phyloP scores from a whole-genome alignment of 2,113 vertebrate genomes.

The Struthio camelus region DNA sequence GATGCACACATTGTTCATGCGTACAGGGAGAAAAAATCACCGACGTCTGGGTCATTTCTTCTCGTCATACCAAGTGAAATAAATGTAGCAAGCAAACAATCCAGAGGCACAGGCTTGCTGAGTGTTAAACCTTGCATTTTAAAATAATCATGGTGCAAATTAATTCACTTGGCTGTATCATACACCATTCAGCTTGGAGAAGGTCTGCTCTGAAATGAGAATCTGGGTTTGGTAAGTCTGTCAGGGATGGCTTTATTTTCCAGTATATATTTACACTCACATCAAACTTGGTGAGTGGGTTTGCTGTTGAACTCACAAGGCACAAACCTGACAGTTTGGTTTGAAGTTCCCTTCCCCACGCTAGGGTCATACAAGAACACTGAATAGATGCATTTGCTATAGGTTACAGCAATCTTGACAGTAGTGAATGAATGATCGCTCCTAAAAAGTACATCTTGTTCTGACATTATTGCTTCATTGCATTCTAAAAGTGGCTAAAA shows the following conservation, averaged over 20 bases:
- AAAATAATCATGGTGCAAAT: background rate
- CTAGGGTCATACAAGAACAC: constrained; percentile 29
- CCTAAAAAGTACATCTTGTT: constrained; percentile 58
- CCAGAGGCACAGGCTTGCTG: background rate
- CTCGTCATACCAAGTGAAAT: background rate
- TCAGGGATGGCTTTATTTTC: constrained; percentile 43
- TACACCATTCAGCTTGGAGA: constrained; percentile 6
- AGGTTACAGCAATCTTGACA: constrained; percentile 34
- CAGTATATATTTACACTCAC: constrained; percentile 53
- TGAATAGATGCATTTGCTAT: constrained; percentile 37
- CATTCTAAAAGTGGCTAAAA: constrained; percentile 34
- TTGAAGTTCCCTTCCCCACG: constrained; percentile 51
- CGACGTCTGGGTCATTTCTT: background rate
- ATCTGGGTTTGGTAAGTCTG: constrained; percentile 55
- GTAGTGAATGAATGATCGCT: constrained; percentile 57
- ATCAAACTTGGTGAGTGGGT: constrained; percentile 56
- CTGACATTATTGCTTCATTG: constrained; percentile 30
- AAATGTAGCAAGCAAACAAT: background rate
- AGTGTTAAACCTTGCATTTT: background rate
- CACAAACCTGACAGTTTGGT: constrained; percentile 44
- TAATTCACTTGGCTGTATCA: constrained; percentile 11
- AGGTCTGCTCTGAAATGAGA: constrained; percentile 48
- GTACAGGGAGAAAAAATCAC: background rate
- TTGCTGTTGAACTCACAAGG: constrained; percentile 42
- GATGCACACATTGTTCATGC: background rate